phyloP scores from a whole-genome alignment of 2,888 invertebrate species.

The Stenodema calcarata region DNA sequence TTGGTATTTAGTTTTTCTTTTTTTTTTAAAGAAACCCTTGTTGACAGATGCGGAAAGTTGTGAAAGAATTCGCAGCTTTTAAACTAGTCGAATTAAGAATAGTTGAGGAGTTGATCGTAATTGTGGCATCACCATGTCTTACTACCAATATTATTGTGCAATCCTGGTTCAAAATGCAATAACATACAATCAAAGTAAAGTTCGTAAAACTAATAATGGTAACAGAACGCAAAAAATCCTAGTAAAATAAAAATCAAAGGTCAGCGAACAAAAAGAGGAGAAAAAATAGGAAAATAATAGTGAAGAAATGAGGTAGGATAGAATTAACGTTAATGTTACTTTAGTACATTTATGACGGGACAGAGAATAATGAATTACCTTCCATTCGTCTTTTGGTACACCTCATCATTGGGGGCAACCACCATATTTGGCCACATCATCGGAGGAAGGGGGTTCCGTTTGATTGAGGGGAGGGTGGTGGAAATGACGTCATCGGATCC shows the following conservation, averaged over 20 bases:
- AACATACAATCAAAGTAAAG: neutral
- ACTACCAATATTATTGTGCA: neutral
- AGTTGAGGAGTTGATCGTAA: too few relatives aligned
- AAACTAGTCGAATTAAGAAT: too few relatives aligned
- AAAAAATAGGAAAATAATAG: neutral
- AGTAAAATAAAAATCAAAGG: neutral
- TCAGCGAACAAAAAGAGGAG: neutral
- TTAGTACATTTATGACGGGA: conserved; percentile 33
- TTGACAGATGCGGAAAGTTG: too few relatives aligned
- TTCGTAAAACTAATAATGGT: neutral
- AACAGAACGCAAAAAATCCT: neutral
- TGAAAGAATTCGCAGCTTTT: too few relatives aligned
- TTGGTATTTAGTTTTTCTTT: too few relatives aligned
- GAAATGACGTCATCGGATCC: conserved; percentile 41
- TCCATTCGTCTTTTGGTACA: conserved; percentile 38
- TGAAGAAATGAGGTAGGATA: neutral
- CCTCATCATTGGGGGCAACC: conserved; percentile 44
- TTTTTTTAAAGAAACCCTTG: too few relatives aligned
- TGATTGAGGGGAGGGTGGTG: conserved; percentile 26
- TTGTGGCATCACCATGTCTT: too few relatives aligned
- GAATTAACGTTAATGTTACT: neutral
- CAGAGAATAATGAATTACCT: conserved; percentile 44
- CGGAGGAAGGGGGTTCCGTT: conserved; percentile 35
- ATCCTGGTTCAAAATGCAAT: neutral
- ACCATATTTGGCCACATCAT: conserved; percentile 39